Conservation (phyloP, 2,797 vertebrate species). For the Gallirallus australis region DNA sequence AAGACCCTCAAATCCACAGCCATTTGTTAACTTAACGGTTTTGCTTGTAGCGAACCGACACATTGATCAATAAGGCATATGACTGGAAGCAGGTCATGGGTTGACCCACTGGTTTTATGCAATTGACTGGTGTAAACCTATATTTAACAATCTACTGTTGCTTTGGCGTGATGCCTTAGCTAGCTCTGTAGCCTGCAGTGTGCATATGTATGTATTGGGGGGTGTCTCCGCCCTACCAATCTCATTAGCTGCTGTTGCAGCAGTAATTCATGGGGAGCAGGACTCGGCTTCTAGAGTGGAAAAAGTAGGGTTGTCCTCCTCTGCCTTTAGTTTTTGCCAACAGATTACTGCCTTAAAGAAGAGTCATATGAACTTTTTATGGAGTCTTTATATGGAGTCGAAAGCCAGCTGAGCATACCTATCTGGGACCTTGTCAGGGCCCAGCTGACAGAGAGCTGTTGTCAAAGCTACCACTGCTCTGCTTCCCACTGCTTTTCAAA, state of each 20-base stretch:
- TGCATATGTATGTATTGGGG: fast-evolving
- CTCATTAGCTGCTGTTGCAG: neutral
- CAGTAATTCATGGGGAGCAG: neutral
- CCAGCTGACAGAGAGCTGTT: neutral
- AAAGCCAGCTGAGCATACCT: neutral
- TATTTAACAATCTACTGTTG: neutral
- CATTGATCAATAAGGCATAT: neutral
- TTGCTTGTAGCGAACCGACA: neutral
- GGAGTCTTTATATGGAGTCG: neutral
- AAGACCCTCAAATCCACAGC: neutral
- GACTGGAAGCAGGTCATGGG: neutral
- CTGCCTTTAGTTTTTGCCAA: neutral
- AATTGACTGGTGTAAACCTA: neutral
- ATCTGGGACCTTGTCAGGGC: too few relatives aligned
- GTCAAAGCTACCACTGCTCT: neutral
- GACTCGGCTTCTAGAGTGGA: neutral
- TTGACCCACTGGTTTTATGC: neutral
- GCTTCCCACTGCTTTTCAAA: neutral
- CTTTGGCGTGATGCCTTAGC: neutral
- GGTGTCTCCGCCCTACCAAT: neutral
- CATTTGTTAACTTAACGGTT: neutral
- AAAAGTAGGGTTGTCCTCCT: neutral
- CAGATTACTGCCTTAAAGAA: neutral
- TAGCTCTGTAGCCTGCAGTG: neutral
- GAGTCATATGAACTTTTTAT: neutral